Evolutionary conservation across 2,113 vertebrate genomes (phyloP).

Genomic region (Gasterosteus aculeatus): DNA sequence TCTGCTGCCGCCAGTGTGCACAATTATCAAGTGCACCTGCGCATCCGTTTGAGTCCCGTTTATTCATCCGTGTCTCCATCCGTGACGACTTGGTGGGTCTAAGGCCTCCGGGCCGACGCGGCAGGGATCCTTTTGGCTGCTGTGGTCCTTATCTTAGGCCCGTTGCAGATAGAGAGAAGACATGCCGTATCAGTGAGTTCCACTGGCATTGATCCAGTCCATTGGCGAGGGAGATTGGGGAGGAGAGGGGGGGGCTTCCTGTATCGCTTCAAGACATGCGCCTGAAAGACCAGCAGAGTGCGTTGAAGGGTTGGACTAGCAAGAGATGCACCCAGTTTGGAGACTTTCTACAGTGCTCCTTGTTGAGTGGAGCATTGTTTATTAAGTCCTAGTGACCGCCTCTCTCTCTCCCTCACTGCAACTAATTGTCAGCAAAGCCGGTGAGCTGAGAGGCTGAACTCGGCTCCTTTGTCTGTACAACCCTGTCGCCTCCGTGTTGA

Average conservation of each 20-base stretch:
- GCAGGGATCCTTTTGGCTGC: conserved; percentile 7
- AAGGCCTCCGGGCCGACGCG: conserved; percentile 8
- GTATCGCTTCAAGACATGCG: conserved; percentile 57
- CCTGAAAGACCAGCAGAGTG: conserved; percentile 48
- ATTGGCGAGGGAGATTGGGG: conserved; percentile 40
- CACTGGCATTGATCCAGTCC: conserved; percentile 56
- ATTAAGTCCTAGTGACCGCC: conserved; percentile 51
- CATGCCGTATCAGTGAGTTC: conserved; percentile 35
- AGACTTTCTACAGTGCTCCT: conserved; percentile 56
- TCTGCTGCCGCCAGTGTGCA: conserved; percentile 8
- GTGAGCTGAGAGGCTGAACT: conserved; percentile 40
- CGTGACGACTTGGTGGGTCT: conserved; percentile 22
- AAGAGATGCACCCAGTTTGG: conserved; percentile 56
- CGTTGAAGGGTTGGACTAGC: conserved; percentile 41
- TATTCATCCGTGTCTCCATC: conserved; percentile 23
- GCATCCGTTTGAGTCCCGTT: conserved; percentile 8
- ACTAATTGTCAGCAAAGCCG: conserved; percentile 58
- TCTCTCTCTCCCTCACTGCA: conserved; percentile 41
- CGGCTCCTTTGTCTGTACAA: conserved; percentile 26
- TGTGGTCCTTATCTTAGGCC: conserved; percentile 41
- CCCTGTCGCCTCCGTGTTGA: conserved; percentile 40
- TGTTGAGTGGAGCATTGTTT: conserved; percentile 61
- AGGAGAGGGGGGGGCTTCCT: conserved; percentile 22
- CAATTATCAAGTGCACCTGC: conserved; percentile 4
- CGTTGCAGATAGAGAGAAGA: conserved; percentile 30